Evolutionary conservation across 2,797 vertebrate species (phyloP).

Genomic region (Siniperca scherzeri): DNA sequence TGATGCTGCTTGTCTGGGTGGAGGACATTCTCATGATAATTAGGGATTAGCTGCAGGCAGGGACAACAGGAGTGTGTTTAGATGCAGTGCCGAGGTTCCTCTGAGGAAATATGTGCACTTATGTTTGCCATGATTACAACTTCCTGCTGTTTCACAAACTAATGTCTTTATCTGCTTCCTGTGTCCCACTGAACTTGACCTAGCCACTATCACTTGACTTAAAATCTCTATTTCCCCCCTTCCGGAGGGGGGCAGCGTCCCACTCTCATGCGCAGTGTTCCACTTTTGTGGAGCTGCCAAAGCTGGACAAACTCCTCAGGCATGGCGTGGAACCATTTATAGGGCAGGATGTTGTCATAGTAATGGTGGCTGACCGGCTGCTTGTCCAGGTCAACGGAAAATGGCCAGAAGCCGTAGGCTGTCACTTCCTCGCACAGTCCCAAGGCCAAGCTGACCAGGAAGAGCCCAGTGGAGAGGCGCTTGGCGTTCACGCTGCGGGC

Average conservation of each 20-base stretch:
- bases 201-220: background rate
- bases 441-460: slow-evolving; percentile 93
- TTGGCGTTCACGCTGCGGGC: slow-evolving; percentile 90
- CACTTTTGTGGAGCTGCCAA: slow-evolving; percentile 96
- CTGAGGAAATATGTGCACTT: slow-evolving; percentile 10
- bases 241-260: slow-evolving; percentile 83
- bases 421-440: slow-evolving; percentile 96
- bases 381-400: slow-evolving; percentile 88
- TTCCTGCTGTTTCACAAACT: background rate
- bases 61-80: slow-evolving; percentile 21
- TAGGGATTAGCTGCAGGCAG: slow-evolving; percentile 27
- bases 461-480: slow-evolving; percentile 96
- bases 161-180: slow-evolving; percentile 11
- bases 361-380: slow-evolving; percentile 95
- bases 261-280: slow-evolving; percentile 90
- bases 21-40: slow-evolving; percentile 54
- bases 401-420: slow-evolving; percentile 97
- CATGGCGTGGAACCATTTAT: slow-evolving; percentile 95
- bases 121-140: background rate
- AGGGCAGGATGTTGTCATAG: slow-evolving; percentile 95
- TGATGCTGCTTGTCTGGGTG: slow-evolving; percentile 34
- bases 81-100: slow-evolving; percentile 26
- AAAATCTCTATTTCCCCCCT: slow-evolving; percentile 37
- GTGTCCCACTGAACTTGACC: background rate
- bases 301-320: slow-evolving; percentile 97